Evolutionary conservation across 2,888 invertebrate genomes (phyloP).

Genomic region (Euplexia lucipara): DNA sequence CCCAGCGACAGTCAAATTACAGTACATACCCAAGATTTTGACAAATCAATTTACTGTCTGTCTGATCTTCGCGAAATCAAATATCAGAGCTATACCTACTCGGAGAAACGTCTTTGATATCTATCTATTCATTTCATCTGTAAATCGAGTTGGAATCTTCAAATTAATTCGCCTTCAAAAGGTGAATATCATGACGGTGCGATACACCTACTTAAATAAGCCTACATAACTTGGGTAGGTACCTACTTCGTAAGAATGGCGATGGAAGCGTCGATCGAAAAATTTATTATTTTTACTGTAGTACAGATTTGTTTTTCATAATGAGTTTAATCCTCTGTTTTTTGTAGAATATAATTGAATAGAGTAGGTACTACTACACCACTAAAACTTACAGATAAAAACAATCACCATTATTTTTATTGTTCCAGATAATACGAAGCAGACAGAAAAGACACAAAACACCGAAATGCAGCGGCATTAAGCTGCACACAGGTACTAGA

Average conservation of each 20-base stretch:
- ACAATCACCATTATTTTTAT: conserved; percentile 50
- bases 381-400: no score
- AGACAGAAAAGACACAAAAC: conserved; percentile 64
- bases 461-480: conserved; percentile 87
- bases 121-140: conserved; percentile 72
- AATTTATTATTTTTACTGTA: background rate
- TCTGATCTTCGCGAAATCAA: conserved; percentile 71
- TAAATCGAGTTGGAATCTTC: conserved; percentile 74
- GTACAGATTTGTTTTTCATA: background rate
- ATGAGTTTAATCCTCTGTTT: no score
- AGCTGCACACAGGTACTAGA: conserved; percentile 84
- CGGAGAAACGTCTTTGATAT: conserved; percentile 73
- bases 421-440: conserved; percentile 74
- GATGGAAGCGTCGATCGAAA: conserved; percentile 1
- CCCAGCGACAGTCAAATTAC: conserved; percentile 55
- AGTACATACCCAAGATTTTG: conserved; percentile 63
- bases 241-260: background rate
- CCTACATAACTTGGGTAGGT: conserved; percentile 17
- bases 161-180: conserved; percentile 75
- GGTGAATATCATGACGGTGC: conserved; percentile 66
- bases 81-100: conserved; percentile 67
- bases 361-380: no score
- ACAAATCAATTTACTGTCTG: conserved; percentile 69
- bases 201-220: conserved; percentile 39
- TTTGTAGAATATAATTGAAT: no score